Evolutionary conservation across 2,113 vertebrate genomes (phyloP), one percentile per base, ranked within the genome.

Genomic region (Caloenas nicobarica): DNA sequence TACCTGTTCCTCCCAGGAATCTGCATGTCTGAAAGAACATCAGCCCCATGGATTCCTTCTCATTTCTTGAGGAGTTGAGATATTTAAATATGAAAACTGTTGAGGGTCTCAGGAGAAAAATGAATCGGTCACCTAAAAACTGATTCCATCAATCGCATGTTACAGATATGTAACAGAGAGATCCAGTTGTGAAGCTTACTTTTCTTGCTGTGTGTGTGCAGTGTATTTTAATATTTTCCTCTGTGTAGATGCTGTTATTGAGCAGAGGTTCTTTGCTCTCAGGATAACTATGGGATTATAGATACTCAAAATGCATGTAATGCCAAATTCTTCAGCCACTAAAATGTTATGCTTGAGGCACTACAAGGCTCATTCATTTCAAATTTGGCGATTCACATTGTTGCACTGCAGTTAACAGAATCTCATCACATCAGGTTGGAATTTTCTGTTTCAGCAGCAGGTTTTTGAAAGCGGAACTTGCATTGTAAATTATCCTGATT

Each of bases 331-430:
- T 93, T 92, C 93, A 90, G 85, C 94, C 92, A 87, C 80, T 95
- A 77, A 95, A 95, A 95, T 70, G 62, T 93, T 90, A 95, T 76
- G 93, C 96, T 92, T 68, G 73, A 93, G 93, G 96, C 96, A 93
- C 94, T 96, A 95, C 94, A 94, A 95, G 94, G 81, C 46, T 95
- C 93, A 96, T 97, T 97, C 95, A 90, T 96, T 94, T 96, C 89
- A 96, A 90, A 97, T 94, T 72, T 95, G 93, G 85, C 0, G 12
- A 95, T 91, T 96, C 95, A 93, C 56, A 57, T 85, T 94, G 95
- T 87, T 93, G 73, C 77, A 69, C 81, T 69, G 82, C 82, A 65
- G 65, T 89, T 95, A 96, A 89, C 78, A 81, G 73, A 79, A 94
- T 96, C 96, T 94, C 9, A 3, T 60, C 73, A 66, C 38, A 73